These are phyloP conservation scores for Acropora tenuis DNA, from an alignment of 64 coral and sea anemone species.

Conservation along the genomic window DNA sequence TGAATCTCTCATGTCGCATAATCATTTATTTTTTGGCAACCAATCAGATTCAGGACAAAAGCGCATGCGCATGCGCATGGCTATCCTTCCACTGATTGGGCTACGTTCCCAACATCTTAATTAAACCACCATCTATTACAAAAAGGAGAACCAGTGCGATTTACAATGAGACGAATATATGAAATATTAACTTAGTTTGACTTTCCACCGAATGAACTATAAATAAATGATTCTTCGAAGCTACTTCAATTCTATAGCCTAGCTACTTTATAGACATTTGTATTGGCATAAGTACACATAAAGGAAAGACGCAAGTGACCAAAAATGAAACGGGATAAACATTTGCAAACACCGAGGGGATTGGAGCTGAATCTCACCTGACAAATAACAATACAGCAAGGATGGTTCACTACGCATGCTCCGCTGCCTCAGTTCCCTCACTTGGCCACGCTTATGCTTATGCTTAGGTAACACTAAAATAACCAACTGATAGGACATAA, in stretches of 20 bases:
- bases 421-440: too few species aligned
- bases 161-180: background rate
- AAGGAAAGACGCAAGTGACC: too few species aligned
- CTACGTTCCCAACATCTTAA: background rate
- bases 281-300: background rate
- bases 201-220: background rate
- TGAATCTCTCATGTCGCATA: too few species aligned
- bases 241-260: background rate
- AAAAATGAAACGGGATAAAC: too few species aligned
- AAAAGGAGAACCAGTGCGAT: background rate
- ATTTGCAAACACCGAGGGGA: too few species aligned
- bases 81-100: background rate
- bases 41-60: too few species aligned
- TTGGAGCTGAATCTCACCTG: too few species aligned
- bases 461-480: too few species aligned
- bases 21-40: too few species aligned
- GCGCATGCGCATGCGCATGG: background rate
- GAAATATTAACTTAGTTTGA: conserved; percentile 1
- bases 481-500: too few species aligned
- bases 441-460: too few species aligned
- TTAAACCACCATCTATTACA: background rate
- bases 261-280: too few species aligned
- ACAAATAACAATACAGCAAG: background rate
- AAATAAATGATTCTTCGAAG: conserved; percentile 8
- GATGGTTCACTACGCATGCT: background rate